Conservation (phyloP, 1,140 invertebrate species). For the Theocolax elegans region DNA sequence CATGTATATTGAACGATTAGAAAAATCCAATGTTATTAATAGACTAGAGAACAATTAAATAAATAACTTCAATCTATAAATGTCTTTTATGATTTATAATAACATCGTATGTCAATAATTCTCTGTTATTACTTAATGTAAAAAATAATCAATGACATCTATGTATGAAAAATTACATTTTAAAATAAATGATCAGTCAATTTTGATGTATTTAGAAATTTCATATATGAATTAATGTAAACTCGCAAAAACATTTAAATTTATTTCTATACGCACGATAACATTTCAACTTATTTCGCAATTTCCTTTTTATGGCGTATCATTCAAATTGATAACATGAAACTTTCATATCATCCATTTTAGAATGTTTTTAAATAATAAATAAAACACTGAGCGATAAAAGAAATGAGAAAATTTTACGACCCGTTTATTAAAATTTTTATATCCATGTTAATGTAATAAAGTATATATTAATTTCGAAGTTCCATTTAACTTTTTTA, state of each 20-base stretch:
- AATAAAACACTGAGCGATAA: slow-evolving; percentile 26
- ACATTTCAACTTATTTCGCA: slow-evolving; percentile 1
- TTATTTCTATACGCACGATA: too few species aligned
- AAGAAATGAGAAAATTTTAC: slow-evolving; percentile 27
- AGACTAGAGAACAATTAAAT: background rate
- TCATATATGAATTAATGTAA: too few species aligned
- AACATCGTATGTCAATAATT: too few species aligned
- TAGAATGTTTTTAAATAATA: slow-evolving; percentile 21
- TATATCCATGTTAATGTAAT: slow-evolving; percentile 21
- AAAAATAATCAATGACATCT: too few species aligned
- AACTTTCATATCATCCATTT: slow-evolving; percentile 27
- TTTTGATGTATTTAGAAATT: too few species aligned
- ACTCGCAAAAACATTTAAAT: too few species aligned
- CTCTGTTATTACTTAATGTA: too few species aligned
- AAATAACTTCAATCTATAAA: slow-evolving; percentile 12
- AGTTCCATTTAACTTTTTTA: background rate
- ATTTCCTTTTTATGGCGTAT: slow-evolving; percentile 20
- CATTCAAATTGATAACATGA: slow-evolving; percentile 19
- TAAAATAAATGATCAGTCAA: too few species aligned
- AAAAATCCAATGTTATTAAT: slow-evolving; percentile 10
- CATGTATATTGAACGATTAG: too few species aligned
- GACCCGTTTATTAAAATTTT: slow-evolving; percentile 16
- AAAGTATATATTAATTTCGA: slow-evolving; percentile 21
- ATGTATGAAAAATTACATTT: too few species aligned
- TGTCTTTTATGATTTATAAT: background rate